Conservation (phyloP, 2,113 vertebrate species). For the Pan troglodytes region DNA sequence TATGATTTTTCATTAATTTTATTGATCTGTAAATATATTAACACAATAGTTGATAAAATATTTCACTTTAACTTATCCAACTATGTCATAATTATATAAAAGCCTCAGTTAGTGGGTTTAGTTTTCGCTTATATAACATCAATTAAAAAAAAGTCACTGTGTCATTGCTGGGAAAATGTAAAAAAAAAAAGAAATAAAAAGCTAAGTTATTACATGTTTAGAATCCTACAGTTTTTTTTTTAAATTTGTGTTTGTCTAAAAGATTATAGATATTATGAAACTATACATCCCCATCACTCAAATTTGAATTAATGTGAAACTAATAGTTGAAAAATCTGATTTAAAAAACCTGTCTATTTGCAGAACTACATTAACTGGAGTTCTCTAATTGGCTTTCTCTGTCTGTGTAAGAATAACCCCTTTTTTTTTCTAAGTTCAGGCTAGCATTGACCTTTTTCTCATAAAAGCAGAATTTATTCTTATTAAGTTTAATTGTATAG, state of each 20-base stretch:
- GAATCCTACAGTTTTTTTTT: not conserved
- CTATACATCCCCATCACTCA: not conserved
- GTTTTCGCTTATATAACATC: not conserved
- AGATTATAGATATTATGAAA: not conserved
- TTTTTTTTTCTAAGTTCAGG: constrained; percentile 15
- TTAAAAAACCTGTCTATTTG: not conserved
- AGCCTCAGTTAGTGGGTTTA: not conserved
- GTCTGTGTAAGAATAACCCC: not conserved
- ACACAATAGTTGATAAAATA: no score
- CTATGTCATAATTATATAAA: not conserved
- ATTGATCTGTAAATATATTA: no score
- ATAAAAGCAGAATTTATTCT: constrained; percentile 70
- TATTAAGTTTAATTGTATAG: constrained; percentile 77
- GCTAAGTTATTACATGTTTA: not conserved
- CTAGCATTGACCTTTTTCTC: constrained; percentile 68
- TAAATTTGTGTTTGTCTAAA: not conserved
- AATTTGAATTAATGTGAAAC: constrained; percentile 11
- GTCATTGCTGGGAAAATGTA: not conserved
- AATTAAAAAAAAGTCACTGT: not conserved
- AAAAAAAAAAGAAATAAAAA: not conserved
- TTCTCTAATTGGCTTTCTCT: constrained; percentile 58
- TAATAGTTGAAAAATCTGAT: not conserved
- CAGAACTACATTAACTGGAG: not conserved
- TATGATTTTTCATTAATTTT: no score
- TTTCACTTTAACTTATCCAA: no score